Conservation (phyloP, 2,113 vertebrate genomes). For the Mixornis gularis region DNA sequence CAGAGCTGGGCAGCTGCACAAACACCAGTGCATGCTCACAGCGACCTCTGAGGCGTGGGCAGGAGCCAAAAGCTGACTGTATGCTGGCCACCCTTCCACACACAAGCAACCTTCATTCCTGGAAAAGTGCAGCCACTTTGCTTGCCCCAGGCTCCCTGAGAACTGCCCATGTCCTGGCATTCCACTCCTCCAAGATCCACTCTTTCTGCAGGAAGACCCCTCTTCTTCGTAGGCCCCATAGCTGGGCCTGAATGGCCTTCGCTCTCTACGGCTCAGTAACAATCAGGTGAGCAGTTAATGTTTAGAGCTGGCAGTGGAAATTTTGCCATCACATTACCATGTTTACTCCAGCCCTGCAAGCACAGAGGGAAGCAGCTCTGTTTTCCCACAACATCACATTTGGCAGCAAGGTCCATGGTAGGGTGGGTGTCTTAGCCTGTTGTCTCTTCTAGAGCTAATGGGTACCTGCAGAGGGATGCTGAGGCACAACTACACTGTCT, state of each 20-base stretch:
- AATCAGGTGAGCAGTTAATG: conserved; percentile 38
- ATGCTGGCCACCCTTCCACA: not conserved
- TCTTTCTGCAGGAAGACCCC: not conserved
- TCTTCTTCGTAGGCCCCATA: not conserved
- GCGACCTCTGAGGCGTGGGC: not conserved
- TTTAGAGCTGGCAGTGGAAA: not conserved
- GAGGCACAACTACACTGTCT: not conserved
- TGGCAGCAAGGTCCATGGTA: not conserved
- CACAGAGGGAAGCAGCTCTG: not conserved
- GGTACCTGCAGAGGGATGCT: not conserved
- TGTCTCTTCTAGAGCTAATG: not conserved
- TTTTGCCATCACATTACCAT: not conserved
- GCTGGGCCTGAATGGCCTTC: not conserved
- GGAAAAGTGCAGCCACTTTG: not conserved
- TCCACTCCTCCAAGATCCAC: not conserved
- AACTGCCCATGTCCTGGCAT: not conserved
- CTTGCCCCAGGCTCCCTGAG: not conserved
- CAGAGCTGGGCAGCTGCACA: not conserved
- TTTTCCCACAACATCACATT: not conserved
- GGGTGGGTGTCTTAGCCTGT: not conserved
- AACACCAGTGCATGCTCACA: not conserved
- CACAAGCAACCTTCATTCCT: not conserved
- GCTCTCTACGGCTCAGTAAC: not conserved
- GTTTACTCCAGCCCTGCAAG: not conserved
- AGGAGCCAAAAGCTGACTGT: not conserved